Evolutionary conservation across 2,888 invertebrate genomes (phyloP).

Genomic region (Teleiodes luculella): DNA sequence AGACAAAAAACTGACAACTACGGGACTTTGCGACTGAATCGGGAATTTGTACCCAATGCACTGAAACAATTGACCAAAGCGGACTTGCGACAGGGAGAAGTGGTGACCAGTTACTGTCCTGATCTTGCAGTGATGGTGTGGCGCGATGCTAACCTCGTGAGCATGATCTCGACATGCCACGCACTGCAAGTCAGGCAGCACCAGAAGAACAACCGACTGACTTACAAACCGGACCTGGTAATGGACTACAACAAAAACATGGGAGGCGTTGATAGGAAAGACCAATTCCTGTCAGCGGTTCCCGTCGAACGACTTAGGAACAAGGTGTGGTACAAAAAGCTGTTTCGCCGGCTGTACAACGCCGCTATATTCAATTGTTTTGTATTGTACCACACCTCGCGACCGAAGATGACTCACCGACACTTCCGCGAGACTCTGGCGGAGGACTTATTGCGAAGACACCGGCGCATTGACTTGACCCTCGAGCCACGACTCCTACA

Average conservation of each 20-base stretch:
- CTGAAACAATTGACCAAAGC: background rate
- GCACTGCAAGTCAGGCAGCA: too few relatives aligned
- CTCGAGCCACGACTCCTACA: too few relatives aligned
- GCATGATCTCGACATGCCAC: background rate
- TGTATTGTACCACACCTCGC: too few relatives aligned
- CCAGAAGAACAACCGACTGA: background rate
- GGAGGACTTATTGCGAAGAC: too few relatives aligned
- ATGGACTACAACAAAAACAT: background rate
- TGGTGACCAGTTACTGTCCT: background rate
- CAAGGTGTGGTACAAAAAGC: too few relatives aligned
- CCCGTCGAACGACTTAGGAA: background rate
- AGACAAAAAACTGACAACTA: too few relatives aligned
- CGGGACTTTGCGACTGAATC: too few relatives aligned
- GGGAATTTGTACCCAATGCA: background rate
- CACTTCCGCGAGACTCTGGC: too few relatives aligned
- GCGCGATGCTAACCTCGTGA: background rate
- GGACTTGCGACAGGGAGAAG: background rate
- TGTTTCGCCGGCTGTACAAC: too few relatives aligned
- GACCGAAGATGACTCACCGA: too few relatives aligned
- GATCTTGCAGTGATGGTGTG: background rate
- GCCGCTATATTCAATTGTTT: too few relatives aligned
- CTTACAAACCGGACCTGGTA: background rate
- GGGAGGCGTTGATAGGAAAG: background rate
- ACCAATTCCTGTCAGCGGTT: background rate
- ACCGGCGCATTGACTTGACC: too few relatives aligned